Evolutionary conservation across 2,888 invertebrate genomes (phyloP), one percentile per base, ranked within the genome.

Genomic region (Eristalis intricaria): DNA sequence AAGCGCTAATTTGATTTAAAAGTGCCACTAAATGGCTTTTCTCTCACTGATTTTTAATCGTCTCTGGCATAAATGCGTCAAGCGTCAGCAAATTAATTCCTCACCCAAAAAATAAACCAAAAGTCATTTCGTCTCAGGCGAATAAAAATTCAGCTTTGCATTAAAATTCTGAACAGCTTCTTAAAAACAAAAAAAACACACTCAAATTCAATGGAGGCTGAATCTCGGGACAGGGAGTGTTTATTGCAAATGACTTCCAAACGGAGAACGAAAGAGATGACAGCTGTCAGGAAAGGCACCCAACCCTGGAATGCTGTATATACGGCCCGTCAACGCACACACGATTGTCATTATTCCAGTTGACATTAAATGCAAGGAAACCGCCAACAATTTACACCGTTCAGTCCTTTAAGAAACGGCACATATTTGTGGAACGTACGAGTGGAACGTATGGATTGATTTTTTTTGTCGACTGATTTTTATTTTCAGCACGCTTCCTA

Each of bases 401-500:
- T 50, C 50, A 50, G 19, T 19, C 8, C 7, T 7, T 50, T 15
- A 60, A 60, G 13, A 40, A 32, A 64, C 13, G 38, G 56, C 26
- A 3, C 3, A 2, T 3, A 77, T 15, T 15, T n/a, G n/a, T 43
- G 1, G 2, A 26, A 4, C 13, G 43, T 1, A 19, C 50, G 7
- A 78, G 63, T 10, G 38, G 58, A 60, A 35, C 10, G 35, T 56
- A 26, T 29, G 40, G 29, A 64, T 4, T 66, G 66, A 19, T n/a
- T n/a, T n/a, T n/a, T n/a, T n/a, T 66, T 22, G 43, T 22, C 66
- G 56, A 80, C 71, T 61, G 84, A 58, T 56, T 50, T 84, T 84
- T 68, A 80, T 80, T 66, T 80, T 71, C 43, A 80, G 63, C 50
- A 56, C 50, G 19, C 65, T 61, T 40, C 26, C 43, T 40, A 56